These are phyloP conservation scores for Lasioglossum baleicum DNA, from an alignment of 1,140 invertebrate genomes.

Conservation along the genomic window DNA sequence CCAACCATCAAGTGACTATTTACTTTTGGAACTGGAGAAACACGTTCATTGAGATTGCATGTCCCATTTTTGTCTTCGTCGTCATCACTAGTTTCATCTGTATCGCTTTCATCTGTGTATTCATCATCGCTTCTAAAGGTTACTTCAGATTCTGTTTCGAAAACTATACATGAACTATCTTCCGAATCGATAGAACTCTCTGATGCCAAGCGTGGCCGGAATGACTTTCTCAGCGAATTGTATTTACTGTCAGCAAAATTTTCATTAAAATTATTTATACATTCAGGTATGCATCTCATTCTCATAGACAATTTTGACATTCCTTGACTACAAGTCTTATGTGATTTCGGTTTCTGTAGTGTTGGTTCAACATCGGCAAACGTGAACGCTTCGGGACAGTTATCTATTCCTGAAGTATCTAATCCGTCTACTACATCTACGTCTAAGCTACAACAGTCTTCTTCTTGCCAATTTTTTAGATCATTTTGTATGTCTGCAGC, in stretches of 20 bases:
- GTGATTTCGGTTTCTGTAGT: slow-evolving; percentile 19
- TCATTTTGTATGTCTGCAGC: slow-evolving; percentile 62
- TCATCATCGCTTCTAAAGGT: slow-evolving; percentile 47
- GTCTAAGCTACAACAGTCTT: slow-evolving; percentile 8
- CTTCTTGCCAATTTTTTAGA: slow-evolving; percentile 60
- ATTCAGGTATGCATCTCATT: slow-evolving; percentile 46
- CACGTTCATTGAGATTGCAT: background rate
- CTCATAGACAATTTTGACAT: slow-evolving; percentile 28
- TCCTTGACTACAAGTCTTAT: background rate
- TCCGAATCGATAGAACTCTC: slow-evolving; percentile 76
- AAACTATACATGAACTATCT: slow-evolving; percentile 75
- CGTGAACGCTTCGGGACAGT: slow-evolving; percentile 9
- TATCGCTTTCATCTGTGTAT: slow-evolving; percentile 27
- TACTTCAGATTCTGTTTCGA: slow-evolving; percentile 59
- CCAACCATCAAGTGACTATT: background rate
- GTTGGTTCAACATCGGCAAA: slow-evolving; percentile 36
- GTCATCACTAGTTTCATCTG: slow-evolving; percentile 16
- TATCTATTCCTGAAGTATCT: background rate
- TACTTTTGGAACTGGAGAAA: slow-evolving; percentile 43
- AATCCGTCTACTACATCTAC: slow-evolving; percentile 14
- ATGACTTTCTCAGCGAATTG: slow-evolving; percentile 21
- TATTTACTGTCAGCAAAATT: slow-evolving; percentile 8
- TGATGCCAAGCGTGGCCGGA: slow-evolving; percentile 61
- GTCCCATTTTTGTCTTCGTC: slow-evolving; percentile 23
- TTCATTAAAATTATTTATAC: background rate